Conservation (phyloP, 2,113 vertebrate genomes). For the Columbina picui region DNA sequence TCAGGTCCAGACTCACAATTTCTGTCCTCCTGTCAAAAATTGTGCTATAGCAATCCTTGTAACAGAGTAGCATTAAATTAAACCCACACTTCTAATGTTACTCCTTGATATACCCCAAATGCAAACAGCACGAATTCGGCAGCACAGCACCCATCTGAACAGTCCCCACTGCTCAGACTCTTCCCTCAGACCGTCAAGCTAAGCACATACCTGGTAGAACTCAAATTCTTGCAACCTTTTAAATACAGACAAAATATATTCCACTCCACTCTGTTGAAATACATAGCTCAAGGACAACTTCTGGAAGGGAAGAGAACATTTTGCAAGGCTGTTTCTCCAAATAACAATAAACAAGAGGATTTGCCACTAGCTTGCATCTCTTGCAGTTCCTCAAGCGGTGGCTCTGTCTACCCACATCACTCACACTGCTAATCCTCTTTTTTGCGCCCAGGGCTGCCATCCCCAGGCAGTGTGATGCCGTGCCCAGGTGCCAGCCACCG, state of each 20-base stretch:
- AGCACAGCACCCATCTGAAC: accelerated
- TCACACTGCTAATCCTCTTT: not conserved
- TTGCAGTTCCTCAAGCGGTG: accelerated
- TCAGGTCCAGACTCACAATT: not conserved
- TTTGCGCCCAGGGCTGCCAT: accelerated
- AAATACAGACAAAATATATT: accelerated
- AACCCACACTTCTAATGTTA: accelerated
- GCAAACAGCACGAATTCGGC: not conserved
- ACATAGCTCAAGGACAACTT: not conserved
- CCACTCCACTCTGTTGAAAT: not conserved
- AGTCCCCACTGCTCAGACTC: not conserved
- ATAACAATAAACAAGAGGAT: not conserved
- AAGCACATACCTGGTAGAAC: not conserved
- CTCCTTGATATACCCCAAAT: not conserved
- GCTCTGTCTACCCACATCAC: accelerated
- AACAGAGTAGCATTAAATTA: not conserved
- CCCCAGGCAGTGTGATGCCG: accelerated
- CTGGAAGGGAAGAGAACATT: not conserved
- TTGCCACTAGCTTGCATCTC: not conserved
- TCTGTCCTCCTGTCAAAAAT: not conserved
- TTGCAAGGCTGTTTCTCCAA: not conserved
- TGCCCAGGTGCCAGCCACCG: not conserved
- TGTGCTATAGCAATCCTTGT: not conserved
- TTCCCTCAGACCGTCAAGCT: not conserved
- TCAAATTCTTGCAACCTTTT: not conserved